Conservation (phyloP, 2,113 vertebrate genomes). For the Melospiza georgiana region DNA sequence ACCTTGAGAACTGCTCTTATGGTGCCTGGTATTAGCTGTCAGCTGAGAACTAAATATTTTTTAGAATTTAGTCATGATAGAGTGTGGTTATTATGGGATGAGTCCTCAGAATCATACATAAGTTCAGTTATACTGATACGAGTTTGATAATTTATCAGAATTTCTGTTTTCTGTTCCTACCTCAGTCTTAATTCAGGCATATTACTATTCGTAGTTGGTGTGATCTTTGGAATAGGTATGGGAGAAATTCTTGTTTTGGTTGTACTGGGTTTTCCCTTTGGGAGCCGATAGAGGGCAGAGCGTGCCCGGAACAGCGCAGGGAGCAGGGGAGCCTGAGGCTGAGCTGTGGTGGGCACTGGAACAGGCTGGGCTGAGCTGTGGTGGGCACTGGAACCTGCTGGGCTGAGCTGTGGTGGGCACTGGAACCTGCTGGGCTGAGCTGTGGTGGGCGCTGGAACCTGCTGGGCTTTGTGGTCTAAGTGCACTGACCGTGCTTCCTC, state of each 20-base stretch:
- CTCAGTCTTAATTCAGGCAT: background rate
- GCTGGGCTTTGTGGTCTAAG: background rate
- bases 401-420: background rate
- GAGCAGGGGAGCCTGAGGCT: rapidly evolving
- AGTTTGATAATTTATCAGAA: background rate
- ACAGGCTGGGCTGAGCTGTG: background rate
- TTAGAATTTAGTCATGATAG: background rate
- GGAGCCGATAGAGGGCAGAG: background rate
- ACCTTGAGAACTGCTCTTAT: background rate
- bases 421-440: background rate
- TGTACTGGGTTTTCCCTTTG: background rate
- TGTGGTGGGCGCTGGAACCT: background rate
- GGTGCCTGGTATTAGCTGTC: background rate
- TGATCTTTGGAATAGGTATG: background rate
- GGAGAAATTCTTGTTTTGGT: background rate
- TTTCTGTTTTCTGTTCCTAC: background rate
- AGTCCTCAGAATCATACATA: background rate
- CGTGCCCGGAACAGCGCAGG: background rate
- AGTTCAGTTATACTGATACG: background rate
- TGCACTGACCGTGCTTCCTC: background rate
- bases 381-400: background rate
- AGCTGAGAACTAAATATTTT: background rate
- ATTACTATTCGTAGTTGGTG: background rate
- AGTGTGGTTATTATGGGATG: background rate
- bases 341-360: background rate